A percentile compares a stretch with the other conserved stretches of the same genome.
Evolutionary conservation across 2,113 vertebrate species (phyloP).

Genomic region (Hassar affinis): DNA sequence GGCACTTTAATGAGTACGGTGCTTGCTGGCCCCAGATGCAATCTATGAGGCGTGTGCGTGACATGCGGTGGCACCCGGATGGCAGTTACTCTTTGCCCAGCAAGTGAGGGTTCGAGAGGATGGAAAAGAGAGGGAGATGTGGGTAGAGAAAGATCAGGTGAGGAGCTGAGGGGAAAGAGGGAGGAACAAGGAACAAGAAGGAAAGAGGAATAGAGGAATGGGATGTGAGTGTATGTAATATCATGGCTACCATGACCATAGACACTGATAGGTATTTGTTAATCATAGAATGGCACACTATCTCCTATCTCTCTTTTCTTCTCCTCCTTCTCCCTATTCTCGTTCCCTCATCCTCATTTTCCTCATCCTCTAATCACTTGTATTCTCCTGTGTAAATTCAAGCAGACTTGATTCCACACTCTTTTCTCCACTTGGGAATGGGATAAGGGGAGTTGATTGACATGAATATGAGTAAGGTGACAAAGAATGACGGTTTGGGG

Average conservation of each 20-base stretch:
- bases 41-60: slow-evolving; percentile 78
- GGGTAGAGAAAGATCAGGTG: slow-evolving; percentile 52
- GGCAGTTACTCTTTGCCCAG: slow-evolving; percentile 69
- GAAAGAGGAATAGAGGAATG: slow-evolving; percentile 24
- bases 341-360: slow-evolving; percentile 48
- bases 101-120: slow-evolving; percentile 67
- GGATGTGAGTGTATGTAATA: background rate
- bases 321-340: slow-evolving; percentile 38
- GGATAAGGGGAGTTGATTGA: slow-evolving; percentile 31
- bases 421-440: slow-evolving; percentile 25
- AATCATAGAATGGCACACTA: slow-evolving; percentile 11
- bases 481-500: background rate
- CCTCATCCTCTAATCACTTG: slow-evolving; percentile 45
- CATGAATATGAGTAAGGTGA: slow-evolving; percentile 27
- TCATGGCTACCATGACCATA: slow-evolving; percentile 14
- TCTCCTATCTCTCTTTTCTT: slow-evolving; percentile 34
- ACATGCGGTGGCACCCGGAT: slow-evolving; percentile 81
- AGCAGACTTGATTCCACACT: slow-evolving; percentile 16
- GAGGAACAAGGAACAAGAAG: slow-evolving; percentile 54
- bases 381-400: slow-evolving; percentile 33
- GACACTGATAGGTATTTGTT: slow-evolving; percentile 17
- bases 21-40: slow-evolving; percentile 77
- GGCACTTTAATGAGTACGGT: slow-evolving; percentile 79
- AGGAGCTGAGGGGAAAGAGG: slow-evolving; percentile 42
- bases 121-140: slow-evolving; percentile 62